These are phyloP conservation scores for Stictonetta naevosa DNA, from an alignment of 2,113 vertebrate genomes.

Conservation along the genomic window DNA sequence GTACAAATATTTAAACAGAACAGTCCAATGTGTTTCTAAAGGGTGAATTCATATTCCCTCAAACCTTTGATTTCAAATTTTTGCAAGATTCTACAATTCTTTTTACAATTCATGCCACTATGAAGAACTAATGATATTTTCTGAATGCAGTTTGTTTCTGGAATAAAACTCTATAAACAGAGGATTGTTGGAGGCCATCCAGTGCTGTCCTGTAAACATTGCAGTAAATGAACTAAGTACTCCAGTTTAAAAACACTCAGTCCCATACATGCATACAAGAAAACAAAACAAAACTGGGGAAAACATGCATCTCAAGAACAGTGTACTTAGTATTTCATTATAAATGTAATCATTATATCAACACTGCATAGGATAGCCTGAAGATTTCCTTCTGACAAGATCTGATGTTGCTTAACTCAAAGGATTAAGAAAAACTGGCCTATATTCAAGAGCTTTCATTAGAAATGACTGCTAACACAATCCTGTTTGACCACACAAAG, in stretches of 20 bases:
- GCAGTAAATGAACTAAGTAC: not conserved
- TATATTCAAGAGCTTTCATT: not conserved
- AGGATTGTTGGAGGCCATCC: not conserved
- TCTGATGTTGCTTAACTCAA: not conserved
- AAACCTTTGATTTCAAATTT: not conserved
- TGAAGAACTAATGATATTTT: not conserved
- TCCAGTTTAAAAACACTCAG: not conserved
- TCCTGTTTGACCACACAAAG: not conserved
- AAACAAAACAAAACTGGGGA: not conserved
- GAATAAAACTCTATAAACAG: not conserved
- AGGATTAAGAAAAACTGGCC: not conserved
- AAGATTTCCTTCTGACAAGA: not conserved
- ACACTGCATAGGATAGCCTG: not conserved
- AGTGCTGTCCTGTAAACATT: not conserved
- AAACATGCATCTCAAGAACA: not conserved
- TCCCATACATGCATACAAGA: not conserved
- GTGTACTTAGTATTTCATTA: not conserved
- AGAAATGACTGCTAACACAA: not conserved
- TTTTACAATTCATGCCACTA: not conserved
- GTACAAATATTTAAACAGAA: not conserved
- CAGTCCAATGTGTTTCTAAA: not conserved
- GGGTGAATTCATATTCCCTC: not conserved
- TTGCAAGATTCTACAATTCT: not conserved
- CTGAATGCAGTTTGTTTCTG: not conserved
- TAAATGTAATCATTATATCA: not conserved